These are phyloP conservation scores for Parauchenoglanis ngamensis DNA, from an alignment of 2,797 vertebrate species.

Conservation along the genomic window DNA sequence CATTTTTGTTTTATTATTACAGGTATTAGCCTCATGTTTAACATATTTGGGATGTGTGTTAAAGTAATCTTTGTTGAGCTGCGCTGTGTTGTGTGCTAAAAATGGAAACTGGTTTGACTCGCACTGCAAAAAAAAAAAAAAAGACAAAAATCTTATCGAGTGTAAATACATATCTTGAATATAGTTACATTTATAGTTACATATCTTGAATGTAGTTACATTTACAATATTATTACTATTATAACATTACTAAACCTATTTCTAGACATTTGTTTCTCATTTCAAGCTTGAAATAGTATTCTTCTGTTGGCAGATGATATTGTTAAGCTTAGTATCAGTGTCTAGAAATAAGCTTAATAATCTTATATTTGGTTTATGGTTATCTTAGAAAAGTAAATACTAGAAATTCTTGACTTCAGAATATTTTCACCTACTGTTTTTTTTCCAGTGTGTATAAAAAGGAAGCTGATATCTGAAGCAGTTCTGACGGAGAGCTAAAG, in stretches of 20 bases:
- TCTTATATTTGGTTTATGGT: too few relatives aligned
- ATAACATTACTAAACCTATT: not conserved
- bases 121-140: not conserved
- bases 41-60: conserved; percentile 26
- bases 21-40: conserved; percentile 57
- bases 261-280: not conserved
- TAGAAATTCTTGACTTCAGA: not conserved
- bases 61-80: conserved; percentile 58
- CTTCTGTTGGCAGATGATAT: not conserved
- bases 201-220: not conserved
- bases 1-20: conserved; percentile 65
- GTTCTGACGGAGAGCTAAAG: not conserved
- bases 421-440: not conserved
- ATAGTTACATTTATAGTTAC: not conserved
- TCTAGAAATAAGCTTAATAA: not conserved
- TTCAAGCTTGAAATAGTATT: not conserved
- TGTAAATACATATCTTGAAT: not conserved
- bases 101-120: not conserved
- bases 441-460: not conserved
- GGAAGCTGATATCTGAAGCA: not conserved
- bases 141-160: not conserved
- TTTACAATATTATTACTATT: too few relatives aligned
- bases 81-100: not conserved
- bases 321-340: not conserved
- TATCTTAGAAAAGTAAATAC: not conserved